phyloP scores from a whole-genome alignment of 2,888 invertebrate species.

The Ernsta delagoae region DNA sequence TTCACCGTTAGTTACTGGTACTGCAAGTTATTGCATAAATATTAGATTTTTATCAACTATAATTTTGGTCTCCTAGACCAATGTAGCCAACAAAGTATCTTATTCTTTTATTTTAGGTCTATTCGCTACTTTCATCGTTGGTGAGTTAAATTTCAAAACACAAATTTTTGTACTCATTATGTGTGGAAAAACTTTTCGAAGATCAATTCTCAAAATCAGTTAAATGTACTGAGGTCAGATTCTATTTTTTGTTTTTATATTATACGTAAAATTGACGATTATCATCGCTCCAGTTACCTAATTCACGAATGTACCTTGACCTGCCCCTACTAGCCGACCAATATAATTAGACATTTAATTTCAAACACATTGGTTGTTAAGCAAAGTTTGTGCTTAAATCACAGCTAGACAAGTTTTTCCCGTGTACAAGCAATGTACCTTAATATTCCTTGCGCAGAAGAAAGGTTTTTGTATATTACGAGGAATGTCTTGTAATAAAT shows the following conservation, averaged over 20 bases:
- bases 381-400: too few relatives aligned
- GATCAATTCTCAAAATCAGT: not conserved
- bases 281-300: not conserved
- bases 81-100: conserved; percentile 22
- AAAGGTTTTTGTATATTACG: too few relatives aligned
- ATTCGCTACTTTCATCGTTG: conserved; percentile 31
- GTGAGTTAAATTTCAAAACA: conserved; percentile 26
- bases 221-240: conserved; percentile 22
- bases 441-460: too few relatives aligned
- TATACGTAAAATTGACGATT: not conserved
- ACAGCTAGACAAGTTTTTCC: too few relatives aligned
- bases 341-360: conserved; percentile 9
- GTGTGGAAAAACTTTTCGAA: conserved; percentile 20
- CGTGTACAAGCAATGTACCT: too few relatives aligned
- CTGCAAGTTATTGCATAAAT: too few relatives aligned
- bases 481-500: too few relatives aligned
- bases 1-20: too few relatives aligned
- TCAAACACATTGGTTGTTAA: too few relatives aligned
- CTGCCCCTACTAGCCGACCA: not conserved
- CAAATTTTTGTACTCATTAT: conserved; percentile 24
- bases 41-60: not conserved
- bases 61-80: not conserved
- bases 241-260: not conserved
- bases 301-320: not conserved
- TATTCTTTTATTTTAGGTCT: conserved; percentile 36